Percentiles rank a stretch among this genome's conserved stretches.
Evolutionary conservation across 2,113 vertebrate species (phyloP).

Genomic region (Otis tarda): DNA sequence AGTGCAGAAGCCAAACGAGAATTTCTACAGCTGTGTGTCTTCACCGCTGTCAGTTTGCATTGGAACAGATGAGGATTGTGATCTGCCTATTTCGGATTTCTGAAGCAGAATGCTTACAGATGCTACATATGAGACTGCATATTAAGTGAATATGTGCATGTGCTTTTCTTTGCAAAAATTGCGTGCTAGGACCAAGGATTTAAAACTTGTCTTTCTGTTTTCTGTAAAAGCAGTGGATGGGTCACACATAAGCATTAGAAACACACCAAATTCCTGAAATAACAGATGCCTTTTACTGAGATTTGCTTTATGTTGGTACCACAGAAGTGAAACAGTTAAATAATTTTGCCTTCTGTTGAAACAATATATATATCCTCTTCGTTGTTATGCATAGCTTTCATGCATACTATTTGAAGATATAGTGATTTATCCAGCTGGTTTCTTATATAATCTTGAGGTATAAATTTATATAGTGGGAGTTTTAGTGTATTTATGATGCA

Average conservation of each 20-base stretch:
- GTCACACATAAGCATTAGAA: not conserved
- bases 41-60: not conserved
- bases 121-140: not conserved
- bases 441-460: slow-evolving; percentile 49
- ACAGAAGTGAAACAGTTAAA: slow-evolving; percentile 17
- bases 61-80: not conserved
- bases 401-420: slow-evolving; percentile 27
- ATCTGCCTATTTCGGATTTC: not conserved
- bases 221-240: not conserved
- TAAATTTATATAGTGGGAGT: slow-evolving; percentile 43
- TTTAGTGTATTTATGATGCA: slow-evolving; percentile 55
- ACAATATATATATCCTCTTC: slow-evolving; percentile 35
- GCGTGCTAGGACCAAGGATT: not conserved
- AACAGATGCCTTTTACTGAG: not conserved
- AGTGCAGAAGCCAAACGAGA: not conserved
- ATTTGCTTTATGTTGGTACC: not conserved
- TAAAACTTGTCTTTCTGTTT: not conserved
- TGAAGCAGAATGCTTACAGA: not conserved
- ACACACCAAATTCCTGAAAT: not conserved
- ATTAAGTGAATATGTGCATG: not conserved
- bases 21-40: not conserved
- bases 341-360: slow-evolving; percentile 42
- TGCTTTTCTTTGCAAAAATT: not conserved
- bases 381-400: slow-evolving; percentile 24
- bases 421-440: slow-evolving; percentile 53